Percentiles rank a stretch among this genome's conserved stretches.
Conservation (phyloP, 2,888 invertebrate genomes). For the Biston stratarius region DNA sequence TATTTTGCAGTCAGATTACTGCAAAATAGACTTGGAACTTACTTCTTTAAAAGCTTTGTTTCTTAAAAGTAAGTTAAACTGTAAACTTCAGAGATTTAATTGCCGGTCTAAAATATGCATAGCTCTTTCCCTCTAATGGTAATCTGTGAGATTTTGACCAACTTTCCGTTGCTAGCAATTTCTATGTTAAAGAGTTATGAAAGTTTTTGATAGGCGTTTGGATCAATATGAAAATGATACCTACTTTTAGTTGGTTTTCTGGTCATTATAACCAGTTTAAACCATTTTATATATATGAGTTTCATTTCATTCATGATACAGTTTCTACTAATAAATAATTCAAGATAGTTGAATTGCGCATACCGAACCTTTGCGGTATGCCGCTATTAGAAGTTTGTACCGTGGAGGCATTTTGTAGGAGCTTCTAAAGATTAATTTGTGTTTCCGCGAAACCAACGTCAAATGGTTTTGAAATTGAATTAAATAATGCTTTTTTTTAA, state of each 20-base stretch:
- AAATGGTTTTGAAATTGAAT: too few species aligned
- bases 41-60: slow-evolving; percentile 9
- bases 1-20: too few species aligned
- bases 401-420: slow-evolving; percentile 24
- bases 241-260: too few species aligned
- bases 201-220: slow-evolving; percentile 30
- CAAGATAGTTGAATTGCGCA: slow-evolving; percentile 18
- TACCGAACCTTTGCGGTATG: slow-evolving; percentile 22
- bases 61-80: slow-evolving; percentile 10
- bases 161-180: slow-evolving; percentile 24
- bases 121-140: slow-evolving; percentile 21
- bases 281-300: not conserved
- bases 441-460: not conserved
- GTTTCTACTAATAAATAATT: slow-evolving; percentile 11
- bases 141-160: slow-evolving; percentile 20
- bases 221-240: too few species aligned
- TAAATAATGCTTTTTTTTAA: too few species aligned
- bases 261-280: too few species aligned
- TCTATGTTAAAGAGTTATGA: slow-evolving; percentile 31
- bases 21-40: too few species aligned
- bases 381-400: slow-evolving; percentile 23
- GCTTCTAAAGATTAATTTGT: not conserved
- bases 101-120: slow-evolving; percentile 26
- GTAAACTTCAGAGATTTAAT: slow-evolving; percentile 24
- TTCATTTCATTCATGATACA: not conserved